A percentile compares a stretch with the other conserved stretches of the same genome.
Evolutionary conservation across 1,140 invertebrate genomes (phyloP).

Genomic region (Neelides sp.): DNA sequence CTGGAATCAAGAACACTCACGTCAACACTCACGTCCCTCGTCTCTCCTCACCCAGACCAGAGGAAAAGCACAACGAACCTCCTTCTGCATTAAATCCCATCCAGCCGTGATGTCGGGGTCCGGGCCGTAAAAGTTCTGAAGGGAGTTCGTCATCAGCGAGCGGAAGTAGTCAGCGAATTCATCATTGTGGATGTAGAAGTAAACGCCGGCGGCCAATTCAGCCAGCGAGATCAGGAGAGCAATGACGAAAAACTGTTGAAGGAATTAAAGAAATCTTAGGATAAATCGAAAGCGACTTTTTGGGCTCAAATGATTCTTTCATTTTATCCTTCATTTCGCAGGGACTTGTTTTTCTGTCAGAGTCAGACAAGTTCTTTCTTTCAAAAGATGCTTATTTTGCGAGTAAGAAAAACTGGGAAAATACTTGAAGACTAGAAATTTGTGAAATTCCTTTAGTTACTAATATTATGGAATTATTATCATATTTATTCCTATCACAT

Average conservation of each 20-base stretch:
- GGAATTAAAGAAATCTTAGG: slow-evolving; percentile 25
- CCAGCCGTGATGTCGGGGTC: slow-evolving; percentile 46
- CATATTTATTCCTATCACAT: too few species aligned
- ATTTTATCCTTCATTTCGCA: slow-evolving; percentile 14
- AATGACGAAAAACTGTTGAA: slow-evolving; percentile 54
- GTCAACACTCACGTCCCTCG: neutral
- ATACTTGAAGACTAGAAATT: too few species aligned
- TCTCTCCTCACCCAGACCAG: slow-evolving; percentile 5
- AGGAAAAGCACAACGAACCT: slow-evolving; percentile 38
- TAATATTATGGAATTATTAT: too few species aligned
- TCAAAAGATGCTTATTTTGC: too few species aligned
- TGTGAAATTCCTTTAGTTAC: too few species aligned
- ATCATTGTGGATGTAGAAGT: slow-evolving; percentile 55
- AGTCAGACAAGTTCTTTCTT: too few species aligned
- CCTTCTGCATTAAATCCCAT: slow-evolving; percentile 56
- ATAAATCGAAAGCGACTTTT: too few species aligned
- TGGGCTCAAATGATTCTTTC: slow-evolving; percentile 17
- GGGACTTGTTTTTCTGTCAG: slow-evolving; percentile 8
- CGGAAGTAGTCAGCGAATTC: slow-evolving; percentile 50
- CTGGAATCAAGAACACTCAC: slow-evolving; percentile 31
- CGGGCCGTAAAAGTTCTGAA: slow-evolving; percentile 43
- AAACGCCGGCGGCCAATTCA: slow-evolving; percentile 57
- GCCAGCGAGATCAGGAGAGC: slow-evolving; percentile 63
- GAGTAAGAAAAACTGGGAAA: too few species aligned
- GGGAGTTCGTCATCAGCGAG: slow-evolving; percentile 47